Percentiles rank a stretch among this genome's conserved stretches.
Conservation (phyloP, 2,888 invertebrate species). For the Smittia sp. region DNA sequence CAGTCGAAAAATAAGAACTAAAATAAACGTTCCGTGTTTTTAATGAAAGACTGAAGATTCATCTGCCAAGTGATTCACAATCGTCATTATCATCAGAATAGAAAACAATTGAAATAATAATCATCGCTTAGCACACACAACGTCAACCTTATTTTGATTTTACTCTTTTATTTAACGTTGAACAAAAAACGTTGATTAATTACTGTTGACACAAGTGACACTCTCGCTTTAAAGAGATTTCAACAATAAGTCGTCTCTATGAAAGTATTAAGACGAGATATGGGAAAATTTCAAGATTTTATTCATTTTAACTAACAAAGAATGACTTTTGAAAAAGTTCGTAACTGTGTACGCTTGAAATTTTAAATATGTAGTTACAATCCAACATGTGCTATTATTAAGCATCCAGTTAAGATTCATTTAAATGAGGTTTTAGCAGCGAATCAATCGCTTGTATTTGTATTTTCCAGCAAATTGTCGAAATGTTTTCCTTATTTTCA, state of each 20-base stretch:
- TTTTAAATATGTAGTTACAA: too few relatives aligned
- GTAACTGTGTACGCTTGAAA: not conserved
- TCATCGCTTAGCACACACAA: not conserved
- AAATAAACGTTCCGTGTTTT: not conserved
- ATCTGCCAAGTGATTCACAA: not conserved
- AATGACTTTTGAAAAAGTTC: too few relatives aligned
- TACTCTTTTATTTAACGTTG: not conserved
- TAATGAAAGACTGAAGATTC: not conserved
- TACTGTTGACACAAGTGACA: constrained; percentile 35
- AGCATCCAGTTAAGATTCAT: too few relatives aligned
- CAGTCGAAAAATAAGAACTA: not conserved
- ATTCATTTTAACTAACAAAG: too few relatives aligned
- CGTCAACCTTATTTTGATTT: constrained; percentile 12
- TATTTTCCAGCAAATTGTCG: too few relatives aligned
- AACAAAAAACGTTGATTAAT: constrained; percentile 38
- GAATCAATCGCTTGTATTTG: too few relatives aligned
- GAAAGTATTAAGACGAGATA: constrained; percentile 12
- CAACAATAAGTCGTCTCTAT: constrained; percentile 35
- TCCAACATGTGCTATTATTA: too few relatives aligned
- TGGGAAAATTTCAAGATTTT: constrained; percentile 27
- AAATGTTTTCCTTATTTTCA: too few relatives aligned
- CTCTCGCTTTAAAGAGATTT: constrained; percentile 16
- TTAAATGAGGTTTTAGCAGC: too few relatives aligned
- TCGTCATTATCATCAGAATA: not conserved
- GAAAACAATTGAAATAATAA: constrained; percentile 2